Evolutionary conservation across 2,797 vertebrate genomes (phyloP).

Genomic region (Enteromius fasciolatus): DNA sequence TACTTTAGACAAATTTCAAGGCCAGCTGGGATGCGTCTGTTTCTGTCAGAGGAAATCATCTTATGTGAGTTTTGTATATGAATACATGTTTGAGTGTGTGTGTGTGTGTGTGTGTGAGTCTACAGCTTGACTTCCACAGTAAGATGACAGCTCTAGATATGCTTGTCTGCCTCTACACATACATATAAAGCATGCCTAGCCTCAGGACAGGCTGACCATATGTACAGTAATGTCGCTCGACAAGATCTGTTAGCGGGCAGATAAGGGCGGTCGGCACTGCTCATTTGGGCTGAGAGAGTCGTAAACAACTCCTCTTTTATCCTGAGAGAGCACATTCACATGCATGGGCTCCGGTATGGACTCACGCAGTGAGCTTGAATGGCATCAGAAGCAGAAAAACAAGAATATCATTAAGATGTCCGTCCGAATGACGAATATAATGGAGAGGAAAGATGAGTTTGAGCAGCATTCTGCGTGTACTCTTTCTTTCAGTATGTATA

Average conservation of each 20-base stretch:
- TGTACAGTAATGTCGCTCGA: constrained; percentile 68
- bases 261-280: constrained; percentile 68
- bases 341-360: constrained; percentile 51
- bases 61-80: constrained; percentile 57
- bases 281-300: constrained; percentile 59
- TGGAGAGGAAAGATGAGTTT: background rate
- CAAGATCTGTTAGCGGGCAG: constrained; percentile 65
- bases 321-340: background rate
- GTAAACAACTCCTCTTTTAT: constrained; percentile 52
- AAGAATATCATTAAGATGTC: constrained; percentile 1
- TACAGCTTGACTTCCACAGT: constrained; percentile 36
- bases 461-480: background rate
- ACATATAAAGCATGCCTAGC: constrained; percentile 43
- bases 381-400: background rate
- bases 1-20: constrained; percentile 70
- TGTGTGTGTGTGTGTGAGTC: background rate
- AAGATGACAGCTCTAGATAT: constrained; percentile 52
- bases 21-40: constrained; percentile 74
- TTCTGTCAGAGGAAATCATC: constrained; percentile 73
- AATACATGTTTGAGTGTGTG: background rate
- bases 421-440: background rate
- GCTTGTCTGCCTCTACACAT: constrained; percentile 15
- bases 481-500: background rate
- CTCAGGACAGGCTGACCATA: constrained; percentile 75
- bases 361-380: background rate